Evolutionary conservation across 2,888 invertebrate species (phyloP).

Genomic region (Zele albiditarsus): DNA sequence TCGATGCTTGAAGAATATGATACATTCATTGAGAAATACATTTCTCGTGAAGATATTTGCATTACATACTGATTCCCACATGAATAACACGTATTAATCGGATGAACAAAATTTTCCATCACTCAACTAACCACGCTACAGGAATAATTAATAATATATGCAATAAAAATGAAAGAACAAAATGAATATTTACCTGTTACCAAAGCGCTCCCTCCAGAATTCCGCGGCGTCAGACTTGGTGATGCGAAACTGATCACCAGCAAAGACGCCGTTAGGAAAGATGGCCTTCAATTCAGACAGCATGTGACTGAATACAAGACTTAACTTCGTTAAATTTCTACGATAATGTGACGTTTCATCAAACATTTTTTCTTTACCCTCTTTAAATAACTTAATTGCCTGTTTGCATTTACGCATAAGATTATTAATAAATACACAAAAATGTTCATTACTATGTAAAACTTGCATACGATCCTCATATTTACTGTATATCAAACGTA

Average conservation of each 20-base stretch:
- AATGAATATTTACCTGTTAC: slow-evolving; percentile 86
- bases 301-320: slow-evolving; percentile 99
- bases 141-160: background rate
- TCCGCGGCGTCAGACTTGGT: slow-evolving; percentile 99
- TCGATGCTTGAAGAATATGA: too few relatives aligned
- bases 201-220: slow-evolving; percentile 97
- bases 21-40: too few relatives aligned
- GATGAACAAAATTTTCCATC: too few relatives aligned
- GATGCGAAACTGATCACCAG: slow-evolving; percentile 97
- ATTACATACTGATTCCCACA: too few relatives aligned
- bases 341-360: slow-evolving; percentile 96
- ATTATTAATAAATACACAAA: slow-evolving; percentile 98
- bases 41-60: too few relatives aligned
- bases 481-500: slow-evolving; percentile 95
- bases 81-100: too few relatives aligned
- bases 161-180: too few relatives aligned
- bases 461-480: slow-evolving; percentile 96
- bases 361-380: slow-evolving; percentile 98
- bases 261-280: slow-evolving; percentile 96
- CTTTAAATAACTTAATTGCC: slow-evolving; percentile 98
- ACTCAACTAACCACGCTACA: background rate
- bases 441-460: slow-evolving; percentile 96
- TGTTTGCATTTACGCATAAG: slow-evolving; percentile 99
- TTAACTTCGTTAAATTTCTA: slow-evolving; percentile 96
- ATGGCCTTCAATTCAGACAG: slow-evolving; percentile 98